These are phyloP conservation scores for Rhagologus leucostigma DNA, from an alignment of 2,113 vertebrate genomes.

Conservation along the genomic window DNA sequence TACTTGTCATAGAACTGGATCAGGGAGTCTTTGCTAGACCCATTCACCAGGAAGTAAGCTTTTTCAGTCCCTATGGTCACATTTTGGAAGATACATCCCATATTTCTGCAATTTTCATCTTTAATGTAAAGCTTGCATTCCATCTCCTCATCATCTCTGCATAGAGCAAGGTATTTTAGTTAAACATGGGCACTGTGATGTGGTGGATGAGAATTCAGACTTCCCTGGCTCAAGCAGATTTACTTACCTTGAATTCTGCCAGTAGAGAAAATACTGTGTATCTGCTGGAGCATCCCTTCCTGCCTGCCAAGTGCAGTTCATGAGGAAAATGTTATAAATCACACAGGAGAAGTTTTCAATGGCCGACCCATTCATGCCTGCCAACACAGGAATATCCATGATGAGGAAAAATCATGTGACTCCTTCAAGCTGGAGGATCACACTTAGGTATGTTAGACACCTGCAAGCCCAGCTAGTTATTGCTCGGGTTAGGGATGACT, in stretches of 20 bases:
- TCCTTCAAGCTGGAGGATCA: background rate
- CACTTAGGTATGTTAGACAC: fast-evolving
- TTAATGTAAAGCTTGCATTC: conserved; percentile 51
- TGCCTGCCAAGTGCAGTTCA: conserved; percentile 69
- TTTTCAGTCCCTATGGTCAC: fast-evolving
- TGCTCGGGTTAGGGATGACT: background rate
- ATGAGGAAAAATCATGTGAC: background rate
- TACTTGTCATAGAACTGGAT: conserved; percentile 6
- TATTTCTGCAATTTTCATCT: background rate
- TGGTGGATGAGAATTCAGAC: background rate
- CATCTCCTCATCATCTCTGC: background rate
- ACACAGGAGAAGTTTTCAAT: conserved; percentile 60
- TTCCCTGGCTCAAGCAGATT: background rate
- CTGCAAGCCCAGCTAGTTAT: background rate
- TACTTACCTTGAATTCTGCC: background rate
- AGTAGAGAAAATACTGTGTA: conserved; percentile 53
- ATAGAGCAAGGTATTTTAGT: background rate
- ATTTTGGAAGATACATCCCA: conserved; percentile 21
- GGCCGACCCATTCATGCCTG: conserved; percentile 15
- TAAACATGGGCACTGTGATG: background rate
- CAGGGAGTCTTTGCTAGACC: background rate
- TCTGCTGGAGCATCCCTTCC: conserved; percentile 50
- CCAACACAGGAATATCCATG: background rate
- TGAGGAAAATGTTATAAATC: conserved; percentile 24
- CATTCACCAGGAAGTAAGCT: conserved; percentile 43